A percentile compares a stretch with the other conserved stretches of the same genome.
These are phyloP conservation scores for Beaufortia kweichowensis DNA, from an alignment of 2,113 vertebrate species.

Conservation along the genomic window DNA sequence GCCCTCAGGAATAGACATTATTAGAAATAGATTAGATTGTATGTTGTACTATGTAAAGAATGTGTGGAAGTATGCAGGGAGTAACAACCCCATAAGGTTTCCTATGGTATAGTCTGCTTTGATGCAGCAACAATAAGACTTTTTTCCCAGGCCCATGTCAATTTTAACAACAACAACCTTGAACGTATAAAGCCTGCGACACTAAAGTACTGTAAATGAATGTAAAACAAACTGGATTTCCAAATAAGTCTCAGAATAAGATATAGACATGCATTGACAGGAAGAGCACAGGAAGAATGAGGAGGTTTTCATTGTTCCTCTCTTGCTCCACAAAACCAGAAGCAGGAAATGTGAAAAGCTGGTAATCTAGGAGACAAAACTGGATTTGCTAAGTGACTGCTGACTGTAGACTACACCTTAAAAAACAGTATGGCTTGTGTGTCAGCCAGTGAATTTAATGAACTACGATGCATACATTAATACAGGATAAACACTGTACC, in stretches of 20 bases:
- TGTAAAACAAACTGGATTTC: no score
- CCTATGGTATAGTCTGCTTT: not conserved
- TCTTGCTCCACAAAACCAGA: slow-evolving; percentile 44
- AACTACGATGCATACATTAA: no score
- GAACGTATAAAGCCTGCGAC: not conserved
- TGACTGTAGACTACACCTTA: not conserved
- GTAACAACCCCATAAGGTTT: not conserved
- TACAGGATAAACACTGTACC: no score
- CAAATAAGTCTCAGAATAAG: slow-evolving; percentile 1
- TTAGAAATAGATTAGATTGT: not conserved
- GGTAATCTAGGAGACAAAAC: slow-evolving; percentile 56
- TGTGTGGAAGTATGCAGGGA: no score
- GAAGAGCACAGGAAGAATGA: slow-evolving; percentile 58
- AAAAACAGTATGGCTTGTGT: not conserved
- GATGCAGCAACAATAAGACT: not conserved
- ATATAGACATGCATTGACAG: slow-evolving; percentile 11
- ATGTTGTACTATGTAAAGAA: not conserved
- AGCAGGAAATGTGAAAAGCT: slow-evolving; percentile 52
- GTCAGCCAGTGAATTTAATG: not conserved
- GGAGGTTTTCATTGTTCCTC: slow-evolving; percentile 59
- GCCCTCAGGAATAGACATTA: not conserved
- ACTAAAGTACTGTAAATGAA: not conserved
- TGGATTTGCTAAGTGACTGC: slow-evolving; percentile 10
- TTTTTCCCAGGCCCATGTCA: not conserved
- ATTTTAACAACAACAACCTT: not conserved